Percentiles rank a stretch among this genome's conserved stretches.
Evolutionary conservation across 2,888 invertebrate species (phyloP).

Genomic region (Brachylomia viminalis): DNA sequence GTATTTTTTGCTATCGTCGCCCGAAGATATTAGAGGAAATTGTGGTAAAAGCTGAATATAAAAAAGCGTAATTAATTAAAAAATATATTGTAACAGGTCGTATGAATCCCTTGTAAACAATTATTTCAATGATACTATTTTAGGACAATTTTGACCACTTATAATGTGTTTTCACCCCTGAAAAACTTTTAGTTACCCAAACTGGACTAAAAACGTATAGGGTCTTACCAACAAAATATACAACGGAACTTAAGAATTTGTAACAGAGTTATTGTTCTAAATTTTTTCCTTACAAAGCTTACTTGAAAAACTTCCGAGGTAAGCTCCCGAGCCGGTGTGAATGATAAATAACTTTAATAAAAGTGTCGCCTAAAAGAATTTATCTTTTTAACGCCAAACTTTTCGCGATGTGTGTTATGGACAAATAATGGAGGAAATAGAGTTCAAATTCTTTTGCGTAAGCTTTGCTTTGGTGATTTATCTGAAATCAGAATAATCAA

Average conservation of each 20-base stretch:
- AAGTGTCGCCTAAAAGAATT: conserved; percentile 44
- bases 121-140: too few relatives aligned
- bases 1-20: neutral
- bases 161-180: neutral
- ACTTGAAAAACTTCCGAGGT: conserved; percentile 40
- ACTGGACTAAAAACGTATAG: neutral
- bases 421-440: conserved; percentile 30
- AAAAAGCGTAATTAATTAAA: neutral
- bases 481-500: conserved; percentile 16
- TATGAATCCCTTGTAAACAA: too few relatives aligned
- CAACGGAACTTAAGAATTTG: conserved; percentile 38
- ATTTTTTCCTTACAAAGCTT: conserved; percentile 35
- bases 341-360: conserved; percentile 61
- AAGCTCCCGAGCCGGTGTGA: conserved; percentile 37
- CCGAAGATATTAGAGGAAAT: neutral
- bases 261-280: conserved; percentile 43
- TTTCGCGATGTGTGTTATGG: conserved; percentile 36
- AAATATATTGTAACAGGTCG: neutral
- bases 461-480: conserved; percentile 17
- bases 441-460: conserved; percentile 19
- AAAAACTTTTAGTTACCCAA: neutral
- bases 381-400: conserved; percentile 47
- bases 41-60: neutral
- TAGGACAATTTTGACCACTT: neutral
- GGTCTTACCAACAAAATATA: conserved; percentile 24